These are phyloP conservation scores for Apamea sordens DNA, from an alignment of 2,888 invertebrate species.

Conservation along the genomic window DNA sequence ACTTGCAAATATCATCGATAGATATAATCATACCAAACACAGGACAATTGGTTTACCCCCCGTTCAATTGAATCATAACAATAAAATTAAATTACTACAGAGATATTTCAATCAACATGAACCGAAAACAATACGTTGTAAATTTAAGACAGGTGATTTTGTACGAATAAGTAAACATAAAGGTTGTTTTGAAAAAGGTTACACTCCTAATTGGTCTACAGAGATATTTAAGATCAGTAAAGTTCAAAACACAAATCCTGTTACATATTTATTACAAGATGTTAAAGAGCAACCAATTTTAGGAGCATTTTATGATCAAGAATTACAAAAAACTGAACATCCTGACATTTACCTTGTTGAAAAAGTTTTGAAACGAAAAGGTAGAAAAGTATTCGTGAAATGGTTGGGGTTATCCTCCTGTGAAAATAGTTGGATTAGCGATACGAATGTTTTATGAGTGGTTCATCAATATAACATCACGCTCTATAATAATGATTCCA, in stretches of 20 bases:
- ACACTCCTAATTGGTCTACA: constrained; percentile 55
- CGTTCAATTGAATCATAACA: constrained; percentile 1
- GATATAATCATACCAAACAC: neutral
- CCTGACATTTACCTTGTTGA: no score
- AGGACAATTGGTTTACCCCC: neutral
- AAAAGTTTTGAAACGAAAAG: no score
- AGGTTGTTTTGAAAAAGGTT: constrained; percentile 43
- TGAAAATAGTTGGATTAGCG: no score
- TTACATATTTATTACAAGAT: constrained; percentile 53
- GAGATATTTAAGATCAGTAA: constrained; percentile 57
- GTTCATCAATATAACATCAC: neutral
- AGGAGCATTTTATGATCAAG: neutral
- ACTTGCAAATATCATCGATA: neutral
- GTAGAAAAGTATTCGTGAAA: no score
- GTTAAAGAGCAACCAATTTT: constrained; percentile 2
- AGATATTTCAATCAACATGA: neutral
- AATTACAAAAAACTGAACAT: neutral
- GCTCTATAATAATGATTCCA: neutral
- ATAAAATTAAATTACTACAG: neutral
- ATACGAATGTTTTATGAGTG: no score
- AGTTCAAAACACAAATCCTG: constrained; percentile 52
- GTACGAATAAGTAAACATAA: constrained; percentile 55
- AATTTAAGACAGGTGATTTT: constrained; percentile 21
- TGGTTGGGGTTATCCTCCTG: no score
- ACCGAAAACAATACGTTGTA: neutral